Base-by-base conservation (phyloP, 2,797 vertebrate genomes). In the Huso huso region DNA sequence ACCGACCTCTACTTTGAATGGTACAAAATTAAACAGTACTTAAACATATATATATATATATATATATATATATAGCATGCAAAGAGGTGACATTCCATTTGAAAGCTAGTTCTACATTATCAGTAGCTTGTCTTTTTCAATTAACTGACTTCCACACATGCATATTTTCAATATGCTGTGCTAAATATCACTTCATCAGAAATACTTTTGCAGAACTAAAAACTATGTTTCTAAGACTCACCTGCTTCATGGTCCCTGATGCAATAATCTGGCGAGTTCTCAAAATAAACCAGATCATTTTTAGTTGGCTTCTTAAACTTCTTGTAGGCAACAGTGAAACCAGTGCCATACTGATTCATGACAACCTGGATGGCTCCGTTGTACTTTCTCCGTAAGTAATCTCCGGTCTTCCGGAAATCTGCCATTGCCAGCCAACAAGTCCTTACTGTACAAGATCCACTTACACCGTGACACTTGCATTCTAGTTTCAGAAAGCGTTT, bases 251-350 rank as follows among this genome's bases (percentile, higher is more conserved):
- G 86, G 88, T 98, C 94, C 70, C 87, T 86, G 79, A 97, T 85
- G 83, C 96, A 98, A 88, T 96, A 98, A 83, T 98, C 96, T 50
- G 96, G 96, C 48, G 95, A 97, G 77, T 93, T 93, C 84, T 98
- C 96, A 62, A 95, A 92, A 84, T 97, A 98, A 64, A 98, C 94
- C 51, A 98, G 87, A 80, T 98, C 94, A 66, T 94, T 95, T 84
- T 88, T 88, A 10, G 88, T 90, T 55, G 89, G 87, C 70, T 86
- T 90, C 77, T 90, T 90, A 81, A 88, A 90, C 74, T 75, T 87
- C 80, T 88, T 88, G 73, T 90, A 88, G 69, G 89, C 86, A 72
- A 90, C 88, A 13, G 88, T 88, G 77, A 90, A 90, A 61, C 89
- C 89, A 0, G 89, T 90, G 73, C 89, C 89, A 52, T 90, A 88